phyloP scores from a whole-genome alignment of 2,888 invertebrate species.

The Pseudococcus viburni region DNA sequence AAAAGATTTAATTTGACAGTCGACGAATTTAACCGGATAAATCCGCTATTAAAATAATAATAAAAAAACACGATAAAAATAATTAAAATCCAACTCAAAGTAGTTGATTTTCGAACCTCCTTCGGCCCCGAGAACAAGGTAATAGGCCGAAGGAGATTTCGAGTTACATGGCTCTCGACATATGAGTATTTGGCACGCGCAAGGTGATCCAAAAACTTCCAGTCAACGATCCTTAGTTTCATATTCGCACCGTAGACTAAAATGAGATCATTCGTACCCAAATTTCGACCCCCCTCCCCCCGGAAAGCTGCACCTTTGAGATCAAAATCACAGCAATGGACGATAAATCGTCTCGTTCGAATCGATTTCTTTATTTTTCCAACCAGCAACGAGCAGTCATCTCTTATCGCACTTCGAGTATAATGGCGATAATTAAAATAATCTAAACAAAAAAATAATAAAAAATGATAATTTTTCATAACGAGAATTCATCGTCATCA shows the following conservation, averaged over 20 bases:
- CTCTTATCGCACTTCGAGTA: slow-evolving; percentile 10
- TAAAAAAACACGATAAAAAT: slow-evolving; percentile 12
- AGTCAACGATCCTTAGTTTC: not conserved
- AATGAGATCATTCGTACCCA: slow-evolving; percentile 12
- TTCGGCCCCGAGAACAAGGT: not conserved
- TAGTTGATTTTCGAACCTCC: not conserved
- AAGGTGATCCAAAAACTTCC: slow-evolving; percentile 15
- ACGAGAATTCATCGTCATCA: not conserved
- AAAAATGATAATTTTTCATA: slow-evolving; percentile 25
- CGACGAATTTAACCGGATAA: slow-evolving; percentile 19
- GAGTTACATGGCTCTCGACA: not conserved
- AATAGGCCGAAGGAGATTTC: not conserved
- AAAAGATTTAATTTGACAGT: slow-evolving; percentile 25
- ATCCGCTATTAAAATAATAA: slow-evolving; percentile 23
- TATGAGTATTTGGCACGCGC: slow-evolving; percentile 9
- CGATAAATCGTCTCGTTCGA: not conserved
- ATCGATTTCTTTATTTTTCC: not conserved
- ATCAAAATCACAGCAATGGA: slow-evolving; percentile 36
- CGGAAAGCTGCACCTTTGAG: slow-evolving; percentile 21
- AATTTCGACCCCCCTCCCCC: not conserved
- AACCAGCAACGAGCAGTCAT: not conserved
- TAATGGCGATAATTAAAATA: not conserved
- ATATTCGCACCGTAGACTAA: not conserved
- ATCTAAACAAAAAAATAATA: slow-evolving; percentile 15
- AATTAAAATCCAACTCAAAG: not conserved